These are phyloP conservation scores for Electrophaes corylata DNA, from an alignment of 2,888 invertebrate genomes.

Conservation along the genomic window DNA sequence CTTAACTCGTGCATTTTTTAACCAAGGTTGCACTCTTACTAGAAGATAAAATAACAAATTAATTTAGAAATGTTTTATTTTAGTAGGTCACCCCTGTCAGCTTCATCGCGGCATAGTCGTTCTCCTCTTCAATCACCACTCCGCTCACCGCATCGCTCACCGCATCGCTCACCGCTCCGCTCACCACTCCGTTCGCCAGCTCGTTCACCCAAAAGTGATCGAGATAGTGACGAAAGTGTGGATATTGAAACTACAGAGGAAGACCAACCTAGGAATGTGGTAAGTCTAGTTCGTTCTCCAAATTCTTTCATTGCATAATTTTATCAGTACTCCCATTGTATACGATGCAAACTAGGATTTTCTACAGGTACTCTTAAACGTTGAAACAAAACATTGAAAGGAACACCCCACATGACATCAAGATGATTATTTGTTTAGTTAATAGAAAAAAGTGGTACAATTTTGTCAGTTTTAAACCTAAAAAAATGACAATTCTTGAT, in stretches of 20 bases:
- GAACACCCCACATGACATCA: no score
- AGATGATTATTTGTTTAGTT: no score
- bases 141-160: constrained; percentile 57
- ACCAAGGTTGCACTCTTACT: no score
- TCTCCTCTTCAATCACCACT: constrained; percentile 55
- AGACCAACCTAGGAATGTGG: constrained; percentile 77
- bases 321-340: no score
- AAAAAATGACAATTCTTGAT: no score
- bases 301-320: background rate
- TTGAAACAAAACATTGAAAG: no score
- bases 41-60: no score
- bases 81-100: constrained; percentile 60
- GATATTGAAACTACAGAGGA: constrained; percentile 95
- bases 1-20: no score
- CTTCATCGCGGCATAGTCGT: constrained; percentile 59
- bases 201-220: constrained; percentile 78
- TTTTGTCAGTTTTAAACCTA: no score
- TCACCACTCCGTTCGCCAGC: constrained; percentile 61
- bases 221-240: constrained; percentile 92
- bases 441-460: no score
- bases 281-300: constrained; percentile 45
- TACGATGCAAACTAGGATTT: no score
- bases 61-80: background rate
- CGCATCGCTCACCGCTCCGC: constrained; percentile 57
- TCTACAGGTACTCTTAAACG: no score